Evolutionary conservation across 2,888 invertebrate species (phyloP).

Genomic region (Xestia xanthographa): DNA sequence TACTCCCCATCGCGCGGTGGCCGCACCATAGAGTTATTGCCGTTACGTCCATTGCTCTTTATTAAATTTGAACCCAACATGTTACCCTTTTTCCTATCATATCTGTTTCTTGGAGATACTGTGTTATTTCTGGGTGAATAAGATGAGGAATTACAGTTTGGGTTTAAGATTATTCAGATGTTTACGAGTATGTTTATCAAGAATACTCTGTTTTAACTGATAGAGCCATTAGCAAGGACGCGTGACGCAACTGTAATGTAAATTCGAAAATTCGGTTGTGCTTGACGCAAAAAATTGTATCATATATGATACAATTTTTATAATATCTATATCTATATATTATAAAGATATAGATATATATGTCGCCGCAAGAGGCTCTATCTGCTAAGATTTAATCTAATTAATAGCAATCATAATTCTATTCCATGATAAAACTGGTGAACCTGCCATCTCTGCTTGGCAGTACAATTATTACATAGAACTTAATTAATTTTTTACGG

Average conservation of each 20-base stretch:
- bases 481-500: too few species aligned
- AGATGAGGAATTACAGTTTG: neutral
- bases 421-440: too few species aligned
- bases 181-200: neutral
- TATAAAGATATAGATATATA: too few species aligned
- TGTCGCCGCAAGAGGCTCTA: too few species aligned
- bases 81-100: constrained; percentile 3
- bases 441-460: too few species aligned
- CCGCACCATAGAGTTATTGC: constrained; percentile 51
- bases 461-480: too few species aligned
- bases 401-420: too few species aligned
- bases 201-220: neutral
- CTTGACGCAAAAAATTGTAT: neutral
- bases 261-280: neutral
- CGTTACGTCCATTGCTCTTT: constrained; percentile 51
- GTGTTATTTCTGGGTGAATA: neutral
- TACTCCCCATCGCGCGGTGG: constrained; percentile 30
- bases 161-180: neutral
- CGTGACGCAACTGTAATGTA: neutral
- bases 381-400: too few species aligned
- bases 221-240: too few species aligned
- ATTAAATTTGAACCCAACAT: constrained; percentile 58
- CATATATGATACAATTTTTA: too few species aligned
- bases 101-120: constrained; percentile 13
- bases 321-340: too few species aligned